These are phyloP conservation scores for Rhinogobio ventralis DNA, from an alignment of 2,797 vertebrate species.

Conservation along the genomic window DNA sequence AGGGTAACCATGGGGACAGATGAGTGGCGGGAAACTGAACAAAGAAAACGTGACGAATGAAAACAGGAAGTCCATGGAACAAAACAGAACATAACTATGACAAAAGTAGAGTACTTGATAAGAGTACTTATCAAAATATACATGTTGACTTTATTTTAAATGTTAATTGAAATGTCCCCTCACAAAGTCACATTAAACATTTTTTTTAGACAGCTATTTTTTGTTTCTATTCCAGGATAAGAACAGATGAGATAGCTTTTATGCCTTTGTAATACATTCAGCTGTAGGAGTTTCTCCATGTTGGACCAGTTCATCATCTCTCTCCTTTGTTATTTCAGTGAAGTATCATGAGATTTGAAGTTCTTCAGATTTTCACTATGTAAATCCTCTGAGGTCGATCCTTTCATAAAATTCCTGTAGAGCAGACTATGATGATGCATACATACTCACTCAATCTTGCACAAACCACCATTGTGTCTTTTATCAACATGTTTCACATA, in stretches of 20 bases:
- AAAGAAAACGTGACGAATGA: no score
- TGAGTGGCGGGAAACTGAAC: no score
- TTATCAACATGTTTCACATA: slow-evolving; percentile 26
- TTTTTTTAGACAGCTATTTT: background rate
- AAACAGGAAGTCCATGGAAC: no score
- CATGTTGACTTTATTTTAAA: background rate
- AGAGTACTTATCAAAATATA: background rate
- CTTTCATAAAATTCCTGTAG: slow-evolving; percentile 17
- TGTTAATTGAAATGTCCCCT: background rate
- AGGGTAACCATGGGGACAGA: no score
- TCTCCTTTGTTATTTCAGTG: slow-evolving; percentile 14
- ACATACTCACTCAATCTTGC: slow-evolving; percentile 22
- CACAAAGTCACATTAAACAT: background rate
- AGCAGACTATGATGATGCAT: slow-evolving; percentile 19
- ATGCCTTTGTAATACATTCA: slow-evolving; percentile 14
- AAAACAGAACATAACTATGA: no score
- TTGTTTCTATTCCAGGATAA: background rate
- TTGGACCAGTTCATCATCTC: slow-evolving; percentile 20
- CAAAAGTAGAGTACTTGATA: no score
- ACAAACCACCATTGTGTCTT: background rate
- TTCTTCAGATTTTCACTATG: slow-evolving; percentile 4
- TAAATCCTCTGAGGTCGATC: slow-evolving; percentile 18
- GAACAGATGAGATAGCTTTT: background rate
- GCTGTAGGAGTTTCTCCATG: background rate
- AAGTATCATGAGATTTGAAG: slow-evolving; percentile 25